Evolutionary conservation across 2,888 invertebrate species (phyloP).

Genomic region (Miltochrista miniata): DNA sequence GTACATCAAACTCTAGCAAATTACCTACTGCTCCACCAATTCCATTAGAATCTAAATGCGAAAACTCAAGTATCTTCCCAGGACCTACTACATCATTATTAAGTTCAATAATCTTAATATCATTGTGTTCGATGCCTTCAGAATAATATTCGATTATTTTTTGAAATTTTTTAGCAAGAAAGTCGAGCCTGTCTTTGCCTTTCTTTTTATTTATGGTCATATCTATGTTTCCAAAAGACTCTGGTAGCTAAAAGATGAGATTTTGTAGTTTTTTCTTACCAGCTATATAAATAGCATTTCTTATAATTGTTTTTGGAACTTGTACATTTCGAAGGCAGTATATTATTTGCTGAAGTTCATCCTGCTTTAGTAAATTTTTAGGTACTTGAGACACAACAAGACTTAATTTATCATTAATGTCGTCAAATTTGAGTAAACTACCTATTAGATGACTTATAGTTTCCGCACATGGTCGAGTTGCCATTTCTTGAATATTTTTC

Average conservation of each 20-base stretch:
- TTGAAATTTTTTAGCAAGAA: conserved; percentile 23
- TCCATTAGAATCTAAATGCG: conserved; percentile 37
- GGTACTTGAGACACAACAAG: conserved; percentile 24
- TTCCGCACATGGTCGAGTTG: conserved; percentile 25
- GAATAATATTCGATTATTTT: conserved; percentile 17
- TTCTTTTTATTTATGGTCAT: conserved; percentile 27
- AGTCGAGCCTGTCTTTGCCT: conserved; percentile 14
- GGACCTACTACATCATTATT: conserved; percentile 33
- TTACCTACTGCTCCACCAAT: conserved; percentile 49
- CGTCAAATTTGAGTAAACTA: conserved; percentile 31
- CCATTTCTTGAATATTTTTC: conserved; percentile 21
- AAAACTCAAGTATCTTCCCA: conserved; percentile 29
- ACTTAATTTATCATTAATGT: conserved; percentile 20
- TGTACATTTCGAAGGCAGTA: conserved; percentile 29
- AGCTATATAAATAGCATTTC: conserved; percentile 29
- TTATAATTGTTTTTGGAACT: conserved; percentile 27
- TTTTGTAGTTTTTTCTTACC: conserved; percentile 27
- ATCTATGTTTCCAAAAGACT: conserved; percentile 43
- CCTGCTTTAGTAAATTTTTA: conserved; percentile 24
- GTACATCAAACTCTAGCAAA: conserved; percentile 32
- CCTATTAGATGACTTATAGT: conserved; percentile 41
- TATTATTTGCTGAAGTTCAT: conserved; percentile 24
- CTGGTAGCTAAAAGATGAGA: conserved; percentile 36
- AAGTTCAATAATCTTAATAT: conserved; percentile 27
- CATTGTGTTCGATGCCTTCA: conserved; percentile 8